These are phyloP conservation scores for Peromyscus eremicus DNA, from an alignment of 2,797 vertebrate genomes.

Conservation along the genomic window DNA sequence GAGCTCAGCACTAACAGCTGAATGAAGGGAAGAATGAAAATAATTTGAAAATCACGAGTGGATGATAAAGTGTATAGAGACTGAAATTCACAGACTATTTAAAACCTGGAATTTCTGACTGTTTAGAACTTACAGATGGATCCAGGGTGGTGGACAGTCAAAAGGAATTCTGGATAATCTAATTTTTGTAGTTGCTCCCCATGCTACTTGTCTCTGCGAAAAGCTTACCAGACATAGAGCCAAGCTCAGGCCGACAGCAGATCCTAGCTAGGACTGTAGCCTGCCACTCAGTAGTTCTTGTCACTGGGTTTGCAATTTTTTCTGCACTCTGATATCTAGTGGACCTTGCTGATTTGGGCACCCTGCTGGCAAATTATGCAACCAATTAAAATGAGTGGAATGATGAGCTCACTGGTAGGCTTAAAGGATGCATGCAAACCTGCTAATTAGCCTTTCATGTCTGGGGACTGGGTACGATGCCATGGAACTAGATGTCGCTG, in stretches of 20 bases:
- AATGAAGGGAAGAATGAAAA: slow-evolving; percentile 84
- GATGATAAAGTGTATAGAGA: slow-evolving; percentile 89
- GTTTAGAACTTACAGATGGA: slow-evolving; percentile 91
- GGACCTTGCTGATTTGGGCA: slow-evolving; percentile 12
- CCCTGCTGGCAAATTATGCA: neutral
- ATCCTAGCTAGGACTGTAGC: neutral
- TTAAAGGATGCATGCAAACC: slow-evolving; percentile 23
- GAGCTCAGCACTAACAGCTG: slow-evolving; percentile 81
- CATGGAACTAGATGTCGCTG: slow-evolving; percentile 94
- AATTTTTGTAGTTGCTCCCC: slow-evolving; percentile 92
- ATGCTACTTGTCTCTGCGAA: slow-evolving; percentile 83
- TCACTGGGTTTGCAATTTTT: slow-evolving; percentile 33
- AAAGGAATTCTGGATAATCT: slow-evolving; percentile 88
- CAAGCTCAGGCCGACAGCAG: neutral
- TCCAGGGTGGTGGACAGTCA: slow-evolving; percentile 90
- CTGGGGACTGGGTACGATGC: neutral
- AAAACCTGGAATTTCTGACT: slow-evolving; percentile 90
- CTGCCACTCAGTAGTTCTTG: slow-evolving; percentile 8
- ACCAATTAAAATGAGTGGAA: slow-evolving; percentile 51
- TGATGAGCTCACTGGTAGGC: neutral
- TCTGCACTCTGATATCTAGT: slow-evolving; percentile 53
- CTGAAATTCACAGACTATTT: slow-evolving; percentile 90
- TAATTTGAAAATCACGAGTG: slow-evolving; percentile 89
- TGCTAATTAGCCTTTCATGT: slow-evolving; percentile 12
- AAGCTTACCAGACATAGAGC: neutral